phyloP scores from a whole-genome alignment of 2,113 vertebrate genomes.

The Odontesthes bonariensis region DNA sequence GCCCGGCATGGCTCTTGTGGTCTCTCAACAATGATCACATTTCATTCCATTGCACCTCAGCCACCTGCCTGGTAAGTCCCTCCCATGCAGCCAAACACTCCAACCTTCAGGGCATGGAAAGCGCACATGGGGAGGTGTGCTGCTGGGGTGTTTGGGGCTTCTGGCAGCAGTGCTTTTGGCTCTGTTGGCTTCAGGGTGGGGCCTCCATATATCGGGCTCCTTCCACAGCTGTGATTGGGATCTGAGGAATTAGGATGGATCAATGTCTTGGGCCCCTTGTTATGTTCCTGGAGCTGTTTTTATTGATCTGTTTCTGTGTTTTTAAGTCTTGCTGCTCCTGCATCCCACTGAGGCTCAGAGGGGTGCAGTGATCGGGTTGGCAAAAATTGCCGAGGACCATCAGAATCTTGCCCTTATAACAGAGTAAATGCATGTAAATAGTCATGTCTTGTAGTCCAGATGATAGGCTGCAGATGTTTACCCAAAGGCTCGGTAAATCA shows the following conservation, averaged over 20 bases:
- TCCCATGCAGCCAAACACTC: too few relatives aligned
- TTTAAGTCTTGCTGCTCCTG: conserved; percentile 2
- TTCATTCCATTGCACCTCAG: too few relatives aligned
- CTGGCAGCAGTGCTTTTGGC: not conserved
- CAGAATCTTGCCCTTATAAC: conserved; percentile 22
- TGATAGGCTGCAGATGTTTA: conserved; percentile 74
- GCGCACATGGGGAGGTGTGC: not conserved
- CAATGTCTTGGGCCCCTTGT: not conserved
- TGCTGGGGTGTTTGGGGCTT: not conserved
- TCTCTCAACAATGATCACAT: too few relatives aligned
- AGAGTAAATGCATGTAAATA: too few relatives aligned
- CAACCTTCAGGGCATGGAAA: too few relatives aligned
- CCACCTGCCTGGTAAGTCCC: too few relatives aligned
- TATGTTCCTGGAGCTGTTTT: not conserved
- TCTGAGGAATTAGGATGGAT: not conserved
- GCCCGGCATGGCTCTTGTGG: too few relatives aligned
- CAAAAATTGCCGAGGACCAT: conserved; percentile 61
- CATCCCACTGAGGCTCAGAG: conserved; percentile 34
- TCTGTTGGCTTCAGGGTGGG: not conserved
- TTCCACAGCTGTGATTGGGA: not conserved
- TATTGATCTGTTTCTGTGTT: too few relatives aligned
- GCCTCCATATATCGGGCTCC: not conserved
- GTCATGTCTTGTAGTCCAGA: conserved; percentile 51
- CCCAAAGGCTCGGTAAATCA: conserved; percentile 67
- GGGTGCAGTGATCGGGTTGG: conserved; percentile 38